Evolutionary conservation across 2,888 invertebrate genomes (phyloP).

Genomic region (Sisyra nigra): DNA sequence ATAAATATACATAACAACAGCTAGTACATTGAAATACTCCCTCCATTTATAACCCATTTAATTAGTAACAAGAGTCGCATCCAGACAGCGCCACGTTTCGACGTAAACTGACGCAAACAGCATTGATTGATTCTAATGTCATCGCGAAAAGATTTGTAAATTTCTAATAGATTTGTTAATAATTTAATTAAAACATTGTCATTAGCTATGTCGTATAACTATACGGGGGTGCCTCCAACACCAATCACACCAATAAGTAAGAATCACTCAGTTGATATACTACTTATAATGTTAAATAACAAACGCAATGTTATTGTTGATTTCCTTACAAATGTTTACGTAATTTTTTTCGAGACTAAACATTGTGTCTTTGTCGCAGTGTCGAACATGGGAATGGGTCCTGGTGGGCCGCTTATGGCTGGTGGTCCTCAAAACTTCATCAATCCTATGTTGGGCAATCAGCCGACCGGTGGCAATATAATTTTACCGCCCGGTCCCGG

Average conservation of each 20-base stretch:
- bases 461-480: slow-evolving; percentile 7
- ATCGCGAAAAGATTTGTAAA: not conserved
- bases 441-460: slow-evolving; percentile 2
- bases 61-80: too few species aligned
- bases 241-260: slow-evolving; percentile 12
- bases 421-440: slow-evolving; percentile 10
- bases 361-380: slow-evolving; percentile 6
- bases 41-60: too few species aligned
- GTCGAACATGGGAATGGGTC: slow-evolving; percentile 11
- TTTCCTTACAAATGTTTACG: not conserved
- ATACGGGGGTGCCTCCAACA: slow-evolving; percentile 11
- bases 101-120: too few species aligned
- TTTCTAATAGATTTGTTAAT: not conserved
- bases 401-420: slow-evolving; percentile 10
- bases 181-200: slow-evolving; percentile 1
- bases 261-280: not conserved
- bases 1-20: too few species aligned
- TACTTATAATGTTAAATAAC: not conserved
- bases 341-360: not conserved
- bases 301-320: not conserved
- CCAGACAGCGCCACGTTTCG: too few species aligned
- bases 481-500: slow-evolving; percentile 19
- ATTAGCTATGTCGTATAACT: slow-evolving; percentile 11
- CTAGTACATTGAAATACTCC: too few species aligned
- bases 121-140: too few species aligned